Base-by-base conservation (phyloP, 2,113 vertebrate genomes). In the Erythrolamprus reginae region DNA sequence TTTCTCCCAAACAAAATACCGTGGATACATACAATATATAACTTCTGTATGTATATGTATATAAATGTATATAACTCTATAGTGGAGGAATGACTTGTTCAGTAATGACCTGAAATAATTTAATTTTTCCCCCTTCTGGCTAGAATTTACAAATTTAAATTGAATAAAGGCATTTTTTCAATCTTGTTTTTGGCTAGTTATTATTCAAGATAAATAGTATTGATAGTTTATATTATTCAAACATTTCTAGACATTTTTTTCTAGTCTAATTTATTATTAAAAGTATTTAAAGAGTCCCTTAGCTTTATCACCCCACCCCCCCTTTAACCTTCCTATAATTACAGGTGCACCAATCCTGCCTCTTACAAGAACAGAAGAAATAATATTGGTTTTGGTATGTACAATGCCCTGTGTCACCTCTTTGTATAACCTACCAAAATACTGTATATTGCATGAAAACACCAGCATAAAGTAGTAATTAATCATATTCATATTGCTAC, bases 371-470 rank as follows among this genome's bases (percentile, higher is more conserved):
- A 92, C 91, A 91, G 86, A 91, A 92, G 58, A 93, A 91, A 10
- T 90, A 88, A 51, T 89, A n/a, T 88, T 89, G 2, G 82, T 93
- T 94, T 90, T 87, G 33, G 38, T 95, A 45, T 93, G 33, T 91
- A 91, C 52, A 87, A 88, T 92, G 87, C 89, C 84, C 58, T 1
- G 0, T 92, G 42, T 91, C 93, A 91, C 86, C 89, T 94, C 88
- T 86, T 89, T 92, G 55, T 0, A 84, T 1, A 93, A 93, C 70
- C 23, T 42, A 51, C 21, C 86, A 91, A 86, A 38, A 38, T n/a
- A n/a, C n/a, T n/a, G n/a, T 93, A n/a, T 93, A 84, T 88, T 90
- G 65, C 89, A 95, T 91, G 90, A 91, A 93, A 88, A 88, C 88
- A 51, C 86, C 56, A 90, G 26, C 88, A 86, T 89, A 48, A 95